phyloP scores from a whole-genome alignment of 2,113 vertebrate species.

The Tenebrosternarchus preto region DNA sequence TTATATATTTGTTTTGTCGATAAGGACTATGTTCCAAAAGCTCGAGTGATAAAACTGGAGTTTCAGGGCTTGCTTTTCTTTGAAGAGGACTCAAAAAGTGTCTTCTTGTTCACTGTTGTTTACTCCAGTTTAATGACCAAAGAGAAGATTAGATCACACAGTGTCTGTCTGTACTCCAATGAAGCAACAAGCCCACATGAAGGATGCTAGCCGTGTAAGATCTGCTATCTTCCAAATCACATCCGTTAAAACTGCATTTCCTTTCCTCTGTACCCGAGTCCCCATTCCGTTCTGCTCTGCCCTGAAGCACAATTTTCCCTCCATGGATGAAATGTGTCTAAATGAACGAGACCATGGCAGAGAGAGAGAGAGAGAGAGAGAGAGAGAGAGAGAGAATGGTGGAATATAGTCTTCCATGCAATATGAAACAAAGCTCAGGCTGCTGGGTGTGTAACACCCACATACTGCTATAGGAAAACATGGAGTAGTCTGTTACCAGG shows the following conservation, averaged over 20 bases:
- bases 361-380: not conserved
- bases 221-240: not conserved
- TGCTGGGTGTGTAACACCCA: no score
- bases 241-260: not conserved
- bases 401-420: no score
- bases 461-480: no score
- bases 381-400: not conserved
- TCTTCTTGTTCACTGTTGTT: not conserved
- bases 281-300: not conserved
- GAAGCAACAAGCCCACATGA: not conserved
- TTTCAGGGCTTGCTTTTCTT: not conserved
- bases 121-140: not conserved
- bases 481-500: no score
- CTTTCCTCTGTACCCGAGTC: no score
- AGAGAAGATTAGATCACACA: constrained; percentile 8
- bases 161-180: not conserved
- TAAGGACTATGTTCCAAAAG: not conserved
- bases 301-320: not conserved
- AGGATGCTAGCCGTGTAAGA: no score
- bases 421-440: no score
- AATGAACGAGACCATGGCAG: not conserved
- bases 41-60: not conserved
- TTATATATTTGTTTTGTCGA: not conserved
- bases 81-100: not conserved
- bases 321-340: not conserved